Percentiles rank a stretch among this genome's conserved stretches.
These are phyloP conservation scores for Stegodyphus mimosarum DNA, from an alignment of 1,140 invertebrate species.

Conservation along the genomic window DNA sequence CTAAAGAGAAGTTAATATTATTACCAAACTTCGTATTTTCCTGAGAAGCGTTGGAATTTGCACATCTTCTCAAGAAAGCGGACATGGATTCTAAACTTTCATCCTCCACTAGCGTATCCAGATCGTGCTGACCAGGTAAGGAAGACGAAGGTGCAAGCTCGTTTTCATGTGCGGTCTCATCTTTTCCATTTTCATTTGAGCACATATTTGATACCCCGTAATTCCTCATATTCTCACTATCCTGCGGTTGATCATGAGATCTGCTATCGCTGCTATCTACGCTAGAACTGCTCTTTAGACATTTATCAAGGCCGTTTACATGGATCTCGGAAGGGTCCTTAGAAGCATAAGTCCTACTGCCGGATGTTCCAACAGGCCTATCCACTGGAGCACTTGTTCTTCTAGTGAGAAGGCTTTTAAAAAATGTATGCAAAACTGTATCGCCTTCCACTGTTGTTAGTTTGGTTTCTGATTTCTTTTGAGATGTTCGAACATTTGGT, in stretches of 20 bases:
- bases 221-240: background rate
- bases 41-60: background rate
- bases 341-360: background rate
- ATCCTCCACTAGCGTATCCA: background rate
- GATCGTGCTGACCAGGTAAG: background rate
- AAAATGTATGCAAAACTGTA: conserved; percentile 36
- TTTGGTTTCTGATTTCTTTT: conserved; percentile 39
- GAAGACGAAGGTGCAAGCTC: background rate
- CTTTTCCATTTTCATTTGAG: background rate
- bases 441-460: conserved; percentile 27
- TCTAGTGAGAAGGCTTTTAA: conserved; percentile 36
- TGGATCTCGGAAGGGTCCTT: background rate
- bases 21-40: too few species aligned
- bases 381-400: conserved; percentile 36
- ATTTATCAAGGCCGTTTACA: too few species aligned
- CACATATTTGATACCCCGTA: too few species aligned
- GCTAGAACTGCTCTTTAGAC: background rate
- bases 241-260: too few species aligned
- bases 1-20: background rate
- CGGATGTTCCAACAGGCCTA: conserved; percentile 6
- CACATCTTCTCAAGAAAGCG: background rate
- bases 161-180: background rate
- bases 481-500: background rate
- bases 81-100: background rate
- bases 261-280: background rate